Evolutionary conservation across 2,797 vertebrate species (phyloP).

Genomic region (Hybognathus amarus): DNA sequence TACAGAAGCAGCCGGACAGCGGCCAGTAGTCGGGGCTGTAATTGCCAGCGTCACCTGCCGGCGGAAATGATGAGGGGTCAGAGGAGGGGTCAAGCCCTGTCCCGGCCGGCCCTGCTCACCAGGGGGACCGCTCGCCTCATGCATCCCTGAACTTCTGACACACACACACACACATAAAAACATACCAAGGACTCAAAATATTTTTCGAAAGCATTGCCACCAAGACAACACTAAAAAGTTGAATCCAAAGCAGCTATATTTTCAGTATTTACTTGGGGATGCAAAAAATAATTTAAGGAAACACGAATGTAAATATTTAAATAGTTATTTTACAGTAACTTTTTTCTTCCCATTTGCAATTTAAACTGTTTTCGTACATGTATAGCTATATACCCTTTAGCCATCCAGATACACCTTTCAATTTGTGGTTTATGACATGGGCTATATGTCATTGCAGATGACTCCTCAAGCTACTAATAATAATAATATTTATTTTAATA

Average conservation of each 20-base stretch:
- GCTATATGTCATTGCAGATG: slow-evolving; percentile 1
- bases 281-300: background rate
- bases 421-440: slow-evolving; percentile 63
- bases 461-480: slow-evolving; percentile 16
- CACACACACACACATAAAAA: background rate
- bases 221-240: background rate
- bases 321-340: slow-evolving; percentile 82
- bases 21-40: slow-evolving; percentile 80
- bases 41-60: slow-evolving; percentile 87
- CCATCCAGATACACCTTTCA: slow-evolving; percentile 73
- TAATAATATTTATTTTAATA: slow-evolving; percentile 9
- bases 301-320: background rate
- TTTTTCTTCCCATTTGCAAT: slow-evolving; percentile 84
- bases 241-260: background rate
- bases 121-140: slow-evolving; percentile 35
- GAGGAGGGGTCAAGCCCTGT: slow-evolving; percentile 71
- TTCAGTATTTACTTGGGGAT: background rate
- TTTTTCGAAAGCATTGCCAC: slow-evolving; percentile 20
- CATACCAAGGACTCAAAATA: background rate
- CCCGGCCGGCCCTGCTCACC: slow-evolving; percentile 48
- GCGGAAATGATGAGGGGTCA: slow-evolving; percentile 82
- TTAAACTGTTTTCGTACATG: slow-evolving; percentile 77
- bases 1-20: slow-evolving; percentile 80
- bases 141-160: slow-evolving; percentile 31
- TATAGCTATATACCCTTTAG: slow-evolving; percentile 10